A percentile compares a stretch with the other conserved stretches of the same genome.
Evolutionary conservation across 2,797 vertebrate genomes (phyloP).

Genomic region (Liasis olivaceus): DNA sequence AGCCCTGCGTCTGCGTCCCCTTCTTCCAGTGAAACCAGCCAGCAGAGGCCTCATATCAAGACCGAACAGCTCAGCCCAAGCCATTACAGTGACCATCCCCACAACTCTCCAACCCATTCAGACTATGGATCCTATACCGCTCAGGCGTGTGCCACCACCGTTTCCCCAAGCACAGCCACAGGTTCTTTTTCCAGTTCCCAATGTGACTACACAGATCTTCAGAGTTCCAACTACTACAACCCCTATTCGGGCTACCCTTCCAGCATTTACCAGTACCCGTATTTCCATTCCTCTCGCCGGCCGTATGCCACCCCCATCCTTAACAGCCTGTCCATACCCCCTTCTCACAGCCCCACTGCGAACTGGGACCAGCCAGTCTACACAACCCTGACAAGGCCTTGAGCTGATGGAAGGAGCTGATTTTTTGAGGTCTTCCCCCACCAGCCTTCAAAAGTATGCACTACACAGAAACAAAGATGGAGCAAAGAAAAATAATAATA

Average conservation of each 20-base stretch:
- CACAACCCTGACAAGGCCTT: constrained; percentile 91
- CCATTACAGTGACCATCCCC: constrained; percentile 89
- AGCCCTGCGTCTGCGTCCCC: constrained; percentile 72
- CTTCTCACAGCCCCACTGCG: constrained; percentile 88
- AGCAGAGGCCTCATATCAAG: constrained; percentile 90
- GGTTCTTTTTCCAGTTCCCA: constrained; percentile 87
- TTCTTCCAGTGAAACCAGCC: constrained; percentile 74
- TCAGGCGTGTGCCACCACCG: constrained; percentile 83
- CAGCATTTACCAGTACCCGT: constrained; percentile 93
- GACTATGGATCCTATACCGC: constrained; percentile 85
- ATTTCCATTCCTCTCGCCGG: constrained; percentile 92
- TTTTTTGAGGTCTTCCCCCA: background rate
- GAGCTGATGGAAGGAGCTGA: constrained; percentile 50
- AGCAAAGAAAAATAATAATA: constrained; percentile 1
- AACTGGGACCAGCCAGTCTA: constrained; percentile 98
- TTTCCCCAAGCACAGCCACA: constrained; percentile 70
- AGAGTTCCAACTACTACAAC: constrained; percentile 92
- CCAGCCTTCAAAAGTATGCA: constrained; percentile 66
- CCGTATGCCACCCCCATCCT: constrained; percentile 91
- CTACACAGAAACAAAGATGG: constrained; percentile 67
- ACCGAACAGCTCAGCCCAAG: constrained; percentile 95
- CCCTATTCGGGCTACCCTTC: constrained; percentile 91
- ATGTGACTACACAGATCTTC: constrained; percentile 96
- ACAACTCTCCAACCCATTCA: constrained; percentile 83
- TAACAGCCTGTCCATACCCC: constrained; percentile 88